phyloP scores from a whole-genome alignment of 2,113 vertebrate genomes.

The Brachyhypopomus gauderio region DNA sequence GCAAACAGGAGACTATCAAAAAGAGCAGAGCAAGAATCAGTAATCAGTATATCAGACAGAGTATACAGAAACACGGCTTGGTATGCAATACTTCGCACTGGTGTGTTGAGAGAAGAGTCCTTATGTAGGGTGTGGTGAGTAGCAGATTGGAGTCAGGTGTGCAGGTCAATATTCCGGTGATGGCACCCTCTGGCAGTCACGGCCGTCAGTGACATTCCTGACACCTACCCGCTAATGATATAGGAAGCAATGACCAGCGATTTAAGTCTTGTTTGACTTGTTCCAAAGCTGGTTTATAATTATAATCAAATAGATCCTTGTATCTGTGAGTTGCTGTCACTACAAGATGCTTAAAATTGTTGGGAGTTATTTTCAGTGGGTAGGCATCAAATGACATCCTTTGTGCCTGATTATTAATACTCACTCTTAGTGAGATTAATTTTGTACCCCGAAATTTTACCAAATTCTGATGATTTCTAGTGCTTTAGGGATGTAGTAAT shows the following conservation, averaged over 20 bases:
- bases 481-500: not conserved
- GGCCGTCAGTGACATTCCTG: no score
- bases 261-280: not conserved
- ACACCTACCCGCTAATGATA: not conserved
- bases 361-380: not conserved
- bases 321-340: not conserved
- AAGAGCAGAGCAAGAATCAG: no score
- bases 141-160: no score
- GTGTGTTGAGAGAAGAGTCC: no score
- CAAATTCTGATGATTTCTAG: no score
- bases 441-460: constrained; percentile 26
- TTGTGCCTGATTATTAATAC: not conserved
- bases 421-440: constrained; percentile 29
- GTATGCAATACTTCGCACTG: no score
- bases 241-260: not conserved
- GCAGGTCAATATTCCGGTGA: no score
- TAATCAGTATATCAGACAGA: no score
- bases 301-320: not conserved
- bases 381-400: not conserved
- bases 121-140: no score
- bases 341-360: not conserved
- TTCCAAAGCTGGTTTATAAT: constrained; percentile 2
- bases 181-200: no score
- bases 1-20: no score
- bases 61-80: no score